Conservation (phyloP, 2,888 invertebrate genomes). For the Amiota communis region DNA sequence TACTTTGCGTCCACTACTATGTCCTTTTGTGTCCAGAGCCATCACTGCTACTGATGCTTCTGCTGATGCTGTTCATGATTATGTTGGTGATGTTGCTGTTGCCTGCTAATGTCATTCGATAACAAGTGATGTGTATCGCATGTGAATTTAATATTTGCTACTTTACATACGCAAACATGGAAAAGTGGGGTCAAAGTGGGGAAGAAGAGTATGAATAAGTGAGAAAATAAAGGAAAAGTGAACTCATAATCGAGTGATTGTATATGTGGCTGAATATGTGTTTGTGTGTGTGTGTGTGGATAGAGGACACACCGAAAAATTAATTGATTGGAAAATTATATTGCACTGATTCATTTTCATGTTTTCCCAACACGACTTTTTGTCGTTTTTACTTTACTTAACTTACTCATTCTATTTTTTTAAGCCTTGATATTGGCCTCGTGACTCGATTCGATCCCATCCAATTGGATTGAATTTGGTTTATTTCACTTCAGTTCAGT, state of each 20-base stretch:
- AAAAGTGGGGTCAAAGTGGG: background rate
- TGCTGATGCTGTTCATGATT: background rate
- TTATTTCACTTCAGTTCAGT: too few species aligned
- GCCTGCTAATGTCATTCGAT: background rate
- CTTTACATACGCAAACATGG: background rate
- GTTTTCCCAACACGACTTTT: background rate
- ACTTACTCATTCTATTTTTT: too few species aligned
- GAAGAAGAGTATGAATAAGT: background rate
- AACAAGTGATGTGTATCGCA: constrained; percentile 13
- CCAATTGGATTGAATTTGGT: too few species aligned
- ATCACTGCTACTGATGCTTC: background rate
- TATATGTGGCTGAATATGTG: background rate
- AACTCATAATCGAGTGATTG: constrained; percentile 2
- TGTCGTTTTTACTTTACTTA: too few species aligned
- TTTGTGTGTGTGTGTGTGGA: background rate
- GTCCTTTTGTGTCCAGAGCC: background rate
- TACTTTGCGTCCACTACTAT: background rate
- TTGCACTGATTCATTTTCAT: constrained; percentile 18
- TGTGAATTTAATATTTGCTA: constrained; percentile 13
- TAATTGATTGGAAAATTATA: constrained; percentile 30
- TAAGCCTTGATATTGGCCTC: too few species aligned
- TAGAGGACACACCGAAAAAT: constrained; percentile 4
- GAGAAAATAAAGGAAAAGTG: background rate
- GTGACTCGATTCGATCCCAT: too few species aligned
- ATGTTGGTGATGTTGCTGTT: background rate